Conservation (phyloP, 2,113 vertebrate genomes). For the Collichthys lucidus region DNA sequence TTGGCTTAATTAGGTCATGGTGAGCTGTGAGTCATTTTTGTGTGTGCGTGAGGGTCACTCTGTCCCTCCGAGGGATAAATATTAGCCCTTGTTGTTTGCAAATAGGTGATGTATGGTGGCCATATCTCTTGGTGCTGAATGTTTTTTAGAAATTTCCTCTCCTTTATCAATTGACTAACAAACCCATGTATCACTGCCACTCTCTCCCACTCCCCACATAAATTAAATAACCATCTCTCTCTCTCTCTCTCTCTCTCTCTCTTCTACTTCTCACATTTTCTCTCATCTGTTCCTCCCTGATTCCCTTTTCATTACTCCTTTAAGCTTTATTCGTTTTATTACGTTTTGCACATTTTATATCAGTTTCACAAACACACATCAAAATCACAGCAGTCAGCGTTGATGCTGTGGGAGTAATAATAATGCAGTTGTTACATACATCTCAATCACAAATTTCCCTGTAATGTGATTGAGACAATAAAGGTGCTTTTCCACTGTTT, state of each 20-base stretch:
- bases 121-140: constrained; percentile 94
- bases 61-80: constrained; percentile 88
- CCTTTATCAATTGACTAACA: constrained; percentile 99
- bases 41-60: constrained; percentile 76
- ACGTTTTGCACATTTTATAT: constrained; percentile 33
- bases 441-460: constrained; percentile 49
- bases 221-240: constrained; percentile 88
- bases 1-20: constrained; percentile 80
- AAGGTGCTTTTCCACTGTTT: constrained; percentile 52
- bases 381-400: constrained; percentile 43
- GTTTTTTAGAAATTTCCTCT: constrained; percentile 98
- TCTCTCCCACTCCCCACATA: constrained; percentile 92
- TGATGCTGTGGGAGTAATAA: constrained; percentile 34
- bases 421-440: constrained; percentile 45
- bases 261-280: constrained; percentile 35
- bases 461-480: constrained; percentile 54
- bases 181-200: constrained; percentile 98
- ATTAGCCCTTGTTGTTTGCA: constrained; percentile 88
- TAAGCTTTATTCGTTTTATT: constrained; percentile 69
- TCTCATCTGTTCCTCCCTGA: constrained; percentile 59
- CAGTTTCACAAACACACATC: constrained; percentile 15
- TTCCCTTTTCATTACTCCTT: constrained; percentile 56
- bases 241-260: constrained; percentile 24
- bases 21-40: constrained; percentile 26
- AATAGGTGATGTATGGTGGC: constrained; percentile 95